Conservation (phyloP, 1,140 invertebrate genomes). For the Vanessa atalanta region DNA sequence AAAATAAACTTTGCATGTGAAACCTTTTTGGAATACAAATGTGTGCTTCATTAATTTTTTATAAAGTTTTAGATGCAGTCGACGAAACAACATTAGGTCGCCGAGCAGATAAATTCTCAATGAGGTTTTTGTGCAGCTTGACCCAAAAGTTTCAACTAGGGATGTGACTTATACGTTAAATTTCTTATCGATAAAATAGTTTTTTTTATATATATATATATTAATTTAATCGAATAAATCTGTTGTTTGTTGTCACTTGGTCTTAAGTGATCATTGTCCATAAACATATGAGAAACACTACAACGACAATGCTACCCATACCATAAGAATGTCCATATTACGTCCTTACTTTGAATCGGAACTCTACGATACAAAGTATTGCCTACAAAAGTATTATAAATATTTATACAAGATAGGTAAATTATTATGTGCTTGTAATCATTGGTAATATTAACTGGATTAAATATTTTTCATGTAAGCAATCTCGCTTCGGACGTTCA, state of each 20-base stretch:
- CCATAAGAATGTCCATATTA: no score
- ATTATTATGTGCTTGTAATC: no score
- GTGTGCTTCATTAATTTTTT: slow-evolving; percentile 5
- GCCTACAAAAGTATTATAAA: no score
- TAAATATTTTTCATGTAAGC: background rate
- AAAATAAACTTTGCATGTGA: background rate
- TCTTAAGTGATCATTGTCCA: no score
- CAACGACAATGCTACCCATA: no score
- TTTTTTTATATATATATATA: background rate
- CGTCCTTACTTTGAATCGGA: no score
- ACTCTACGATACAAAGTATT: no score
- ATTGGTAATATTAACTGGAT: background rate
- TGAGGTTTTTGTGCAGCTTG: slow-evolving; percentile 62
- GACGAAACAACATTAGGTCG: slow-evolving; percentile 54
- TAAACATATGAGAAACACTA: no score
- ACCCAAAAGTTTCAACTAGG: slow-evolving; percentile 47
- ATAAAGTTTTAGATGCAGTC: slow-evolving; percentile 35
- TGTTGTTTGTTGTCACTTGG: background rate
- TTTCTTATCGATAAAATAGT: slow-evolving; percentile 1
- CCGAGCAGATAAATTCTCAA: slow-evolving; percentile 60
- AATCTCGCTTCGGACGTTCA: slow-evolving; percentile 6
- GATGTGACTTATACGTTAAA: slow-evolving; percentile 21
- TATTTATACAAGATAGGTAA: no score
- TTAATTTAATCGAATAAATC: background rate
- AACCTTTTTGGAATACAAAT: slow-evolving; percentile 1